Evolutionary conservation across 2,113 vertebrate genomes (phyloP).

Genomic region (Gila orcuttii): DNA sequence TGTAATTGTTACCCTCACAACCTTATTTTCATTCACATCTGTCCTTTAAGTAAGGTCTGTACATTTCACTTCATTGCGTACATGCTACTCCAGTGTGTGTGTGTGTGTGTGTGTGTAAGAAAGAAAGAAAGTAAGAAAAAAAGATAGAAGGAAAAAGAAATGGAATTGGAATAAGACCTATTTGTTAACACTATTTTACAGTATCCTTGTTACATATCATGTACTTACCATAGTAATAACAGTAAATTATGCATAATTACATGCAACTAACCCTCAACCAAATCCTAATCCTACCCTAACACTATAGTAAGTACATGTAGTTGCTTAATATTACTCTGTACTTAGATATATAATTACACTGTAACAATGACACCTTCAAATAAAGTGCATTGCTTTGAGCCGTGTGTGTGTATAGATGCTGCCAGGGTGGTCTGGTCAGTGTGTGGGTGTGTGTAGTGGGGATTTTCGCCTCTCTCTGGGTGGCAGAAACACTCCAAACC

Average conservation of each 20-base stretch:
- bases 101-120: background rate
- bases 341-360: too few species aligned
- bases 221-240: too few species aligned
- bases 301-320: too few species aligned
- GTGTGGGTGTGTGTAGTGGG: constrained; percentile 26
- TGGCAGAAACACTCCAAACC: constrained; percentile 45
- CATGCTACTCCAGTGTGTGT: background rate
- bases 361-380: too few species aligned
- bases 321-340: too few species aligned
- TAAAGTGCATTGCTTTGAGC: constrained; percentile 35
- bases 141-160: background rate
- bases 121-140: background rate
- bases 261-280: too few species aligned
- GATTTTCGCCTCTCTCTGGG: constrained; percentile 33
- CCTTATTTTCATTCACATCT: background rate
- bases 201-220: too few species aligned
- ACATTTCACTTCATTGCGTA: background rate
- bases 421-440: constrained; percentile 49
- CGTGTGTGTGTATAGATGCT: constrained; percentile 23
- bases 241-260: too few species aligned
- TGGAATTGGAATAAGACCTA: background rate
- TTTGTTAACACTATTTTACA: too few species aligned
- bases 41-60: background rate
- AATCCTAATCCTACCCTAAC: too few species aligned
- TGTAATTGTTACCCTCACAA: background rate